Evolutionary conservation across 1,140 invertebrate genomes (phyloP), one percentile per base, ranked within the genome.

Genomic region (Pseudomyrmex sp.): DNA sequence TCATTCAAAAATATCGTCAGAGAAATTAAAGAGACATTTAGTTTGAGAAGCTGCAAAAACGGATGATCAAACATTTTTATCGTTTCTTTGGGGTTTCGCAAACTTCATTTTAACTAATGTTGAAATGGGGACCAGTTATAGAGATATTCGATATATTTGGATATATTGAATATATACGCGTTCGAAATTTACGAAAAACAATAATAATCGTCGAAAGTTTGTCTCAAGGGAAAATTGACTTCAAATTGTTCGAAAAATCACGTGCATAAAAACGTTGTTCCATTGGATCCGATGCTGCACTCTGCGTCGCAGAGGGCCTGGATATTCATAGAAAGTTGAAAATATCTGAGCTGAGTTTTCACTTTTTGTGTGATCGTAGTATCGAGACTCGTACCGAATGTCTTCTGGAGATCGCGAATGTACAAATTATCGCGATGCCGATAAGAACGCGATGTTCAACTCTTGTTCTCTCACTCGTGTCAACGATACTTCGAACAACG

Each of bases 351-450:
- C 46, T 72, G 44, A 72, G 15, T 80, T 80, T 3, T 59, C 15
- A 70, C 63, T 70, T 75, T 52, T 35, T 35, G 35, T 46, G 75
- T 69, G 65, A 2, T 79, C 35, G 52, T 79, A 58, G 65, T 20
- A 69, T 79, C 56, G 65, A 70, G 76, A 69, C 48, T 68, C 56
- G 20, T 70, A 58, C 20, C 35, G 26, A 20, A 80, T 35, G 1
- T 48, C 35, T 59, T 80, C 15, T 50, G 46, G n/a, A 18, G 59
- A 56, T 66, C 66, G 72, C 61, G 56, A 46, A 61, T 72, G 66
- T 80, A 35, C 52, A 70, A 79, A 59, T 65, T 70, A 72, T 80
- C 35, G 44, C 20, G 26, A 61, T 35, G 15, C 26, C 56, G 35
- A 79, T 20, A 12, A 70, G 35, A 35, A 50, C 58, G 20, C 18